Conservation (phyloP, 2,113 vertebrate genomes). For the Pedetes capensis region DNA sequence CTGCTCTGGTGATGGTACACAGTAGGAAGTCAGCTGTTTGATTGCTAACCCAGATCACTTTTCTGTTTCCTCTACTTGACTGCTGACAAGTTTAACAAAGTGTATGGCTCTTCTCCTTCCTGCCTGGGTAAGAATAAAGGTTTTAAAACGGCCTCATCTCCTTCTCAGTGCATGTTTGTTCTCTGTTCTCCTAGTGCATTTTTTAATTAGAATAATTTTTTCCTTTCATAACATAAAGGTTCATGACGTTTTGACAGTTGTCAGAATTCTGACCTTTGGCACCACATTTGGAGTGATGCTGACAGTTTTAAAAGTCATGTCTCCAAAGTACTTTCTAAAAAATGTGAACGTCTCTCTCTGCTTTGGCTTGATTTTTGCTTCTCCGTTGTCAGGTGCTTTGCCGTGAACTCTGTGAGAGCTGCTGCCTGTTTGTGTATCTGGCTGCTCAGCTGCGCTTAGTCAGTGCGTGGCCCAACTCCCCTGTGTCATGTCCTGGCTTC, state of each 20-base stretch:
- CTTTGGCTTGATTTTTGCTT: slow-evolving; percentile 75
- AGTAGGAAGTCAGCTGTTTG: slow-evolving; percentile 81
- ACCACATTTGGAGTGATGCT: neutral
- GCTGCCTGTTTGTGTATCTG: slow-evolving; percentile 70
- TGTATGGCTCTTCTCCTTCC: slow-evolving; percentile 92
- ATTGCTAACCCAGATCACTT: slow-evolving; percentile 91
- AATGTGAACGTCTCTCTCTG: neutral
- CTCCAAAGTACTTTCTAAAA: slow-evolving; percentile 41
- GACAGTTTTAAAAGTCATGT: slow-evolving; percentile 19
- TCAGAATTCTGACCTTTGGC: slow-evolving; percentile 45
- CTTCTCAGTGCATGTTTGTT: slow-evolving; percentile 78
- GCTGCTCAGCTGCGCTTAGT: slow-evolving; percentile 44
- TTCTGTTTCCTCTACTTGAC: slow-evolving; percentile 92
- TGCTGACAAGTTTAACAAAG: slow-evolving; percentile 96
- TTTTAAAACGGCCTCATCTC: slow-evolving; percentile 58
- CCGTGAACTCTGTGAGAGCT: slow-evolving; percentile 53
- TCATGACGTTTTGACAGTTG: slow-evolving; percentile 58
- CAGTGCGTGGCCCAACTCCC: slow-evolving; percentile 60
- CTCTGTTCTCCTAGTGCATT: slow-evolving; percentile 57
- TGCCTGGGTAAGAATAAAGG: slow-evolving; percentile 92
- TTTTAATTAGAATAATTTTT: neutral
- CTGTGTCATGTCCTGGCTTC: slow-evolving; percentile 77
- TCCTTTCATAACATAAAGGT: slow-evolving; percentile 31
- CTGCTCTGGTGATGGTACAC: slow-evolving; percentile 86
- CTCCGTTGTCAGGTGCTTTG: slow-evolving; percentile 56